Evolutionary conservation across 2,113 vertebrate genomes (phyloP).

Genomic region (Cepphus grylle): DNA sequence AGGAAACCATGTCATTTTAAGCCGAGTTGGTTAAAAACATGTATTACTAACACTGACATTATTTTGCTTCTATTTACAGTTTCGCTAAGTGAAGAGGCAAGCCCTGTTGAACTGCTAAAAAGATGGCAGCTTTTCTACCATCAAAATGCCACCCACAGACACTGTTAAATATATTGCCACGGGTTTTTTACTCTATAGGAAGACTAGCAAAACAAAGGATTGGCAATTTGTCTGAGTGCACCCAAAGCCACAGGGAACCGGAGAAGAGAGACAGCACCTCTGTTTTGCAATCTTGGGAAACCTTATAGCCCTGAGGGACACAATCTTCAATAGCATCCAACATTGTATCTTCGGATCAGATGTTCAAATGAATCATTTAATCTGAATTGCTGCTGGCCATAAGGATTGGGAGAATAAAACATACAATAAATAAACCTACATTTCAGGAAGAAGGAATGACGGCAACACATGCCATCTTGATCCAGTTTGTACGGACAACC

Average conservation of each 20-base stretch:
- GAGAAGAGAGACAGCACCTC: neutral
- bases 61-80: neutral
- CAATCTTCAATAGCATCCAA: neutral
- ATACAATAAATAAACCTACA: neutral
- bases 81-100: neutral
- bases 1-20: neutral
- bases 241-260: neutral
- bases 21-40: neutral
- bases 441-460: neutral
- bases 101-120: neutral
- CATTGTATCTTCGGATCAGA: neutral
- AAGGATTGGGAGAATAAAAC: neutral
- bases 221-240: neutral
- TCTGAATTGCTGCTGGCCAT: neutral
- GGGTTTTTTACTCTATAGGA: neutral
- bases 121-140: neutral
- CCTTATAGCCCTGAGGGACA: neutral
- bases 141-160: neutral
- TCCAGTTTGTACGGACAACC: neutral
- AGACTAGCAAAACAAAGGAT: neutral
- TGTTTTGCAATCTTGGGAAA: neutral
- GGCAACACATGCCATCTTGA: neutral
- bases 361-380: neutral
- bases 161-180: neutral
- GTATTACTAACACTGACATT: neutral